Evolutionary conservation across 2,888 invertebrate genomes (phyloP), one percentile per base, ranked within the genome.

Genomic region (Amblyjoppa fuscipennis): DNA sequence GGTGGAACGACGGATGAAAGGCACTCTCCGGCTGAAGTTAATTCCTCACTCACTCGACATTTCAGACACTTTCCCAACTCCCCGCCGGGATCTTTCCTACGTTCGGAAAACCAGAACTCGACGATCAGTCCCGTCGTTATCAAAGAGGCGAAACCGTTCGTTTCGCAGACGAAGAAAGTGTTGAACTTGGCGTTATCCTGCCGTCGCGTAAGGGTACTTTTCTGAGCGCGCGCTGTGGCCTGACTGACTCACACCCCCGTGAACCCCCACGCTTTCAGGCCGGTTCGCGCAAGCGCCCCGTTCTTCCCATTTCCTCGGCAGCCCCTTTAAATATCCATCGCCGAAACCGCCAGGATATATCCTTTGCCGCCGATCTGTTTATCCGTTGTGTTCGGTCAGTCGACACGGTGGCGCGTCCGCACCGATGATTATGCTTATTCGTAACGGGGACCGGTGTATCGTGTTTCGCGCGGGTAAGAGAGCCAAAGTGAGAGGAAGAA

Each of bases 211-310:
- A 91, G 91, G 93, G 93, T 92, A 93, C 93, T 93, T 92, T 91
- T 93, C 94, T 90, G 93, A 93, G 92, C 94, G 94, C 93, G 94
- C 93, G 94, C 93, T 92, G 93, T 93, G 94, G 93, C 94, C 91
- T 93, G 93, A 94, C 94, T 94, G 94, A 93, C 92, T 93, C 93
- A 92, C 93, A 92, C 93, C 93, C 93, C 92, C 92, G 91, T 91
- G 69, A 83, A 90, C 93, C 91, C 89, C 91, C 89, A 83, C 89
- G 85, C 82, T 85, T 81, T 80, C 71, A 69, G 45, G 76, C 85
- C 87, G 81, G 85, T 83, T 83, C 68, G 83, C 85, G 85, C 84
- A 78, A 66, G 87, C 88, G 83, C 86, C 78, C 87, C 83, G 45
- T 64, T 61, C 61, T 45, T 64, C 53, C 38, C 85, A 78, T 86